phyloP scores from a whole-genome alignment of 1,140 invertebrate genomes.

The Mizuhopecten yessoensis region DNA sequence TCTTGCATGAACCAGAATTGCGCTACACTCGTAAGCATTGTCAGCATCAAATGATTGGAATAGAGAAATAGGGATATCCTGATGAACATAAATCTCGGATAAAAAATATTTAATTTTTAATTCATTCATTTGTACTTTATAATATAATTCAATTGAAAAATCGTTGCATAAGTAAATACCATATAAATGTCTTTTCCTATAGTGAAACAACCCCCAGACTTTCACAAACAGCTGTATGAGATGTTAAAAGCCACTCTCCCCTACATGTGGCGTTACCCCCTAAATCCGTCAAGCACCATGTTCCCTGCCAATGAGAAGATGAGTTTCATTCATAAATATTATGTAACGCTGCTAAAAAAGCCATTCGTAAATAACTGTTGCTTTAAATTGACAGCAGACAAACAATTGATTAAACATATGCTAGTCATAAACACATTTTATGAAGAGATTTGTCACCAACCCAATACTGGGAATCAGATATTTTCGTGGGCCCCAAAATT shows the following conservation, averaged over 20 bases:
- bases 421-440: neutral
- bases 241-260: neutral
- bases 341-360: neutral
- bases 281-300: neutral
- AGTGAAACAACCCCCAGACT: too few species aligned
- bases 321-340: neutral
- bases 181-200: too few species aligned
- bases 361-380: neutral
- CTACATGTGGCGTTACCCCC: neutral
- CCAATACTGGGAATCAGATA: too few species aligned
- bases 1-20: neutral
- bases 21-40: neutral
- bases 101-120: too few species aligned
- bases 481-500: too few species aligned
- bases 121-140: too few species aligned
- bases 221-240: neutral
- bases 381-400: neutral
- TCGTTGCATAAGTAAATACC: too few species aligned
- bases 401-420: neutral
- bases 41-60: neutral
- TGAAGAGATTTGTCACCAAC: neutral
- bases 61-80: too few species aligned
- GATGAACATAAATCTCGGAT: too few species aligned
- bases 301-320: neutral
- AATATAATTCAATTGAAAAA: too few species aligned